Percentiles rank a stretch among this genome's conserved stretches.
Evolutionary conservation across 2,113 vertebrate genomes (phyloP).

Genomic region (Pangasianodon gigas): DNA sequence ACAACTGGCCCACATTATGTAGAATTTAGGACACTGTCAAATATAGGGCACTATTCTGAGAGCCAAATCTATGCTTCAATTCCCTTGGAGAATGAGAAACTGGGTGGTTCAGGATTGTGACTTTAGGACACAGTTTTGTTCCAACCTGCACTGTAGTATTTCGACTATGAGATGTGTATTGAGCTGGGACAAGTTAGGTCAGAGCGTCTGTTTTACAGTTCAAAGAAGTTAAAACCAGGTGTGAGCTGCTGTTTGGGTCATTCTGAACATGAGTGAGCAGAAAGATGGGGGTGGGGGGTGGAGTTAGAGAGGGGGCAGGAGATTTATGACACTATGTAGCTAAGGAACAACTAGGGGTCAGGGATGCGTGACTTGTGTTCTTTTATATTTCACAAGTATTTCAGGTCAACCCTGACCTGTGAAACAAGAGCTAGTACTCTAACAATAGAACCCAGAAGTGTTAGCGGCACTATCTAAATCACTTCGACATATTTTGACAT

Average conservation of each 20-base stretch:
- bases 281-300: slow-evolving; percentile 45
- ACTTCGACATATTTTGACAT: slow-evolving; percentile 15
- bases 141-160: slow-evolving; percentile 66
- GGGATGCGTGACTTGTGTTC: slow-evolving; percentile 67
- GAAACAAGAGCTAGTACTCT: slow-evolving; percentile 48
- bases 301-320: slow-evolving; percentile 60
- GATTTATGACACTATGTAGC: slow-evolving; percentile 72
- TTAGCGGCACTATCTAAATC: slow-evolving; percentile 32
- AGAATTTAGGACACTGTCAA: slow-evolving; percentile 48
- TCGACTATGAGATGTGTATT: slow-evolving; percentile 54
- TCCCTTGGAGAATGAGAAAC: slow-evolving; percentile 36
- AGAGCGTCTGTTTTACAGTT: slow-evolving; percentile 62
- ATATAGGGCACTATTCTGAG: slow-evolving; percentile 40
- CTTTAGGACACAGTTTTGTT: slow-evolving; percentile 62
- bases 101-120: slow-evolving; percentile 64
- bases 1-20: slow-evolving; percentile 48
- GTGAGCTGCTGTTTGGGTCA: slow-evolving; percentile 76
- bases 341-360: slow-evolving; percentile 69
- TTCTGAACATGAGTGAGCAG: slow-evolving; percentile 63
- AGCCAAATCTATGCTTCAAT: slow-evolving; percentile 18
- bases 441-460: slow-evolving; percentile 54
- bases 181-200: slow-evolving; percentile 48
- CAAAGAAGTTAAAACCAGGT: slow-evolving; percentile 76
- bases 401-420: slow-evolving; percentile 68
- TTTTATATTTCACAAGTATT: slow-evolving; percentile 71